phyloP scores from a whole-genome alignment of 1,140 invertebrate genomes.

The Anthonomus grandis region DNA sequence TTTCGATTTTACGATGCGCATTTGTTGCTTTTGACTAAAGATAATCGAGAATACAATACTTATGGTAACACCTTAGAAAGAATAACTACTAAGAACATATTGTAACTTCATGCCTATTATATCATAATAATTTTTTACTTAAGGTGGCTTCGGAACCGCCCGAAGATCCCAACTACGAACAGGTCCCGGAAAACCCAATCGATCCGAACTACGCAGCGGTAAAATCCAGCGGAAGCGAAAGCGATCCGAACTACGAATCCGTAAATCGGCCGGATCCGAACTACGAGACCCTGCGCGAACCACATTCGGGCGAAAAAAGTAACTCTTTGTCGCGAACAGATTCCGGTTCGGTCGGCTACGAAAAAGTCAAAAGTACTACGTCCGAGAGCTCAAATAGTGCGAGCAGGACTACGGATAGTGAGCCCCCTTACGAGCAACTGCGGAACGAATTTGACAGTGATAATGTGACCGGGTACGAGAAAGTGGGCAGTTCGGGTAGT shows the following conservation, averaged over 20 bases:
- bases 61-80: not conserved
- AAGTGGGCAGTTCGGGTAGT: constrained; percentile 24
- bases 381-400: constrained; percentile 39
- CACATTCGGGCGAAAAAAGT: constrained; percentile 54
- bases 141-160: constrained; percentile 11
- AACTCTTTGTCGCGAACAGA: constrained; percentile 45
- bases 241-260: constrained; percentile 52
- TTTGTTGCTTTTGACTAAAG: no score
- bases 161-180: constrained; percentile 64
- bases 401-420: constrained; percentile 35
- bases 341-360: constrained; percentile 50
- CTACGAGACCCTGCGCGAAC: constrained; percentile 55
- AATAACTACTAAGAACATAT: not conserved
- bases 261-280: constrained; percentile 53
- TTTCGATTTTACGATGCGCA: no score
- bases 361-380: constrained; percentile 47
- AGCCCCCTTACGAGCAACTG: constrained; percentile 56
- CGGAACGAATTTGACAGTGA: constrained; percentile 39
- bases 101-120: no score
- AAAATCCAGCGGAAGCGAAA: constrained; percentile 65
- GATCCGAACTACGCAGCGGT: constrained; percentile 55
- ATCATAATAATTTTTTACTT: not conserved
- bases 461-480: constrained; percentile 38
- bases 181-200: constrained; percentile 57
- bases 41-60: no score